These are phyloP conservation scores for Elachura formosa DNA, from an alignment of 2,113 vertebrate species.

Conservation along the genomic window DNA sequence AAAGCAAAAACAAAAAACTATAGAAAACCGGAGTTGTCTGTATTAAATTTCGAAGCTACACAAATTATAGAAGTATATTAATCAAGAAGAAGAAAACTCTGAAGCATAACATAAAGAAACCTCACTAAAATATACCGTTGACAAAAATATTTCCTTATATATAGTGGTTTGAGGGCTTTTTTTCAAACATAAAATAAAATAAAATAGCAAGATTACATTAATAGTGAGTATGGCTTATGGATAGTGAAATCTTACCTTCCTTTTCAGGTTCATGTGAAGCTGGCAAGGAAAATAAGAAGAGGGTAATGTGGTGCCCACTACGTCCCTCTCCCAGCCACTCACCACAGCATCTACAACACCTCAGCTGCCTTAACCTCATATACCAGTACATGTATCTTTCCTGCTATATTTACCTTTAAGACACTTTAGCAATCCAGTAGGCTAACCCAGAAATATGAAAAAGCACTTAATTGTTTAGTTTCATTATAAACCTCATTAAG, in stretches of 20 bases:
- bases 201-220: background rate
- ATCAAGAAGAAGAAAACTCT: background rate
- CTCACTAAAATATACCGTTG: background rate
- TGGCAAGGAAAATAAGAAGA: background rate
- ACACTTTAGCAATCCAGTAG: background rate
- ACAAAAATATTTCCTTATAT: background rate
- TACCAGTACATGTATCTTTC: background rate
- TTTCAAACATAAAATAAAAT: background rate
- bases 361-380: background rate
- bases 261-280: background rate
- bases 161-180: rapidly evolving
- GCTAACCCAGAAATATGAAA: background rate
- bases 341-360: background rate
- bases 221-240: background rate
- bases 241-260: background rate
- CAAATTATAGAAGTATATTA: background rate
- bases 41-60: background rate
- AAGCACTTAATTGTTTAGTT: background rate
- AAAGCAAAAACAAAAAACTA: background rate
- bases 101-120: background rate
- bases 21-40: background rate
- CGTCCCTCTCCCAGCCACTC: background rate
- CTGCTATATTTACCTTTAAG: background rate
- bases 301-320: rapidly evolving
- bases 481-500: background rate